Conservation (phyloP, 23 tunicate species). For the Trididemnum clinides region DNA sequence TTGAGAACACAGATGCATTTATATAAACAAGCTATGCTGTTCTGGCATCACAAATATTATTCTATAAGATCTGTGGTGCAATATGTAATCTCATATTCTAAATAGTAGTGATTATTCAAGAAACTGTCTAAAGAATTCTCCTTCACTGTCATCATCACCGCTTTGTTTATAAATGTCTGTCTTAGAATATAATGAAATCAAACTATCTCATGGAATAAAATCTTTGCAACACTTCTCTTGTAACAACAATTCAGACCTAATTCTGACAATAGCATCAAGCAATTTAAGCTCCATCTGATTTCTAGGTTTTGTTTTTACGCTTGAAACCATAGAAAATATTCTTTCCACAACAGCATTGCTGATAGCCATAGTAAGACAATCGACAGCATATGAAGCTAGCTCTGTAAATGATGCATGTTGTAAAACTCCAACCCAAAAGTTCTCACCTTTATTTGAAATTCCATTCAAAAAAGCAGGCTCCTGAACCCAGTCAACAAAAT, state of each 20-base stretch:
- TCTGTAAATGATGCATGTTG: slow-evolving; percentile 33
- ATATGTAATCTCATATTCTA: no score
- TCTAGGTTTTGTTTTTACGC: slow-evolving; percentile 16
- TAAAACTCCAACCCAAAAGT: slow-evolving; percentile 27
- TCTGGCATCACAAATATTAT: no score
- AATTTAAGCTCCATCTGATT: neutral
- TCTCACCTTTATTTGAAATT: neutral
- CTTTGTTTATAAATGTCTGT: no score
- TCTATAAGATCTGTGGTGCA: no score
- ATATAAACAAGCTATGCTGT: no score
- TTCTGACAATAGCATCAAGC: slow-evolving; percentile 22
- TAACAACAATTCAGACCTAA: neutral
- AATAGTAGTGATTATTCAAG: no score
- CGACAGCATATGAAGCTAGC: slow-evolving; percentile 15
- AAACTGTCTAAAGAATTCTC: no score
- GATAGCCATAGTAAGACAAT: slow-evolving; percentile 8
- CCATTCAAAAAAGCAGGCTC: no score
- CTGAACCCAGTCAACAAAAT: slow-evolving; percentile 33
- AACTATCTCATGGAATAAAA: neutral
- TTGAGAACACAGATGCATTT: no score
- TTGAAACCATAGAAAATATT: slow-evolving; percentile 1
- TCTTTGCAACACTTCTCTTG: neutral
- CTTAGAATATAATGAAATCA: no score
- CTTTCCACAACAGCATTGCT: slow-evolving; percentile 35
- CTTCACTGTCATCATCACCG: no score